Conservation (phyloP, 2,113 vertebrate species). For the Oxygymnocypris stewartii region DNA sequence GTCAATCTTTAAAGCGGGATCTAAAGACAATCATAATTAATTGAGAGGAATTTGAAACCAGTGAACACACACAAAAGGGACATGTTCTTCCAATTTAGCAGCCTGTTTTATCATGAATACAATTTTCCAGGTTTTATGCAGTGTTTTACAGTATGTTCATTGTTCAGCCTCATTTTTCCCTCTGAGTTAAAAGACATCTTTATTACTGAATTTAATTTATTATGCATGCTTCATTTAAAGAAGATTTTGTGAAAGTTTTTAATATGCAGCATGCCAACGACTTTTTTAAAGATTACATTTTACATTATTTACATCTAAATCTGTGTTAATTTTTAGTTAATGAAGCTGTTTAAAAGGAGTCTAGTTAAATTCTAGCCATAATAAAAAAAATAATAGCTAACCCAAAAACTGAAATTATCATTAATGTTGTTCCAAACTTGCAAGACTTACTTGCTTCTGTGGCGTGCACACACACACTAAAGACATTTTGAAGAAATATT, state of each 20-base stretch:
- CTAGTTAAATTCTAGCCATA: background rate
- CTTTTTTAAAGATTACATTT: background rate
- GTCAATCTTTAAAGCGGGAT: slow-evolving; percentile 7
- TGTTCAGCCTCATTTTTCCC: background rate
- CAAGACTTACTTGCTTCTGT: too few species aligned
- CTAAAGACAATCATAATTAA: slow-evolving; percentile 36
- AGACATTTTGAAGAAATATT: background rate
- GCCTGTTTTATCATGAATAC: background rate
- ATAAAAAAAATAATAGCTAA: background rate
- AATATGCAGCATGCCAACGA: background rate
- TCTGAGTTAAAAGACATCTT: background rate
- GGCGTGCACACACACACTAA: background rate
- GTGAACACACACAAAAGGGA: slow-evolving; percentile 28
- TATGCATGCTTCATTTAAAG: background rate
- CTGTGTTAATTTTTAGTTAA: background rate
- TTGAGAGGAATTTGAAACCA: slow-evolving; percentile 26
- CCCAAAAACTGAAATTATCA: background rate
- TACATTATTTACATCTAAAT: background rate
- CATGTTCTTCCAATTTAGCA: background rate
- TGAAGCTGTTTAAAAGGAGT: background rate
- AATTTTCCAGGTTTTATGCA: slow-evolving; percentile 5
- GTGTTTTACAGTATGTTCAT: background rate
- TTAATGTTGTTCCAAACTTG: background rate
- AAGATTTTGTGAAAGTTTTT: background rate
- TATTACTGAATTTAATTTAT: background rate